Base-by-base conservation (phyloP, 2,888 invertebrate genomes). In the Adineta ricciae region DNA sequence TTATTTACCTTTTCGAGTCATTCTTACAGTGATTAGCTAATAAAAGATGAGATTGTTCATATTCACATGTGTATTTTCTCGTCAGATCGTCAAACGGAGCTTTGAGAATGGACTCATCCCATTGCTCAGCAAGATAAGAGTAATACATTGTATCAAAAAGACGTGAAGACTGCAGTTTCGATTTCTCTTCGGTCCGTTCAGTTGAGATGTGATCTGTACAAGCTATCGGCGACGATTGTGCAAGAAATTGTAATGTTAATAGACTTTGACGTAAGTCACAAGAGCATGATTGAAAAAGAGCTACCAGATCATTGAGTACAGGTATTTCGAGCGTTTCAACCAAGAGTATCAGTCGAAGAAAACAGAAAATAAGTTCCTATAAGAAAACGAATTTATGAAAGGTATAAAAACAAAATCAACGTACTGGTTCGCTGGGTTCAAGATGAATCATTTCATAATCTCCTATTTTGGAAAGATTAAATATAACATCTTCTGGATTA, bases 231-330 rank as follows among this genome's bases (percentile, higher is more conserved):
- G 78, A 78, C n/a, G 78, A 78, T 78, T 78, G 78, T 36, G 41
- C n/a, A n/a, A 78, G 41, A 78, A 78, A 78, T 78, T 78, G 78
- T 11, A 78, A 24, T 41, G 38, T 78, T n/a, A 41, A 24, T 9
- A 78, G n/a, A 41, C 24, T 32, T 78, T 32, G 78, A n/a, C 78
- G 78, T 78, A 78, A 41, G n/a, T 78, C 78, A 78, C 36, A 78
- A 16, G 78, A 78, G n/a, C 78, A 78, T 11, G 41, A 41, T 41
- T 41, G 38, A 41, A 24, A 41, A 41, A 78, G 2, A 0, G n/a
- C 11, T 38, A 78, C 24, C 2, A 78, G 16, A 11, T 78, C 78
- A 78, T 78, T 14, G 5, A 78, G 2, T 78, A 14, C 38, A 41
- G 78, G 78, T n/a, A 78, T 21, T 78, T 78, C 78, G 11, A 78